Base-by-base conservation (phyloP, 2,888 invertebrate species). In the Agonopterix subpropinquella region DNA sequence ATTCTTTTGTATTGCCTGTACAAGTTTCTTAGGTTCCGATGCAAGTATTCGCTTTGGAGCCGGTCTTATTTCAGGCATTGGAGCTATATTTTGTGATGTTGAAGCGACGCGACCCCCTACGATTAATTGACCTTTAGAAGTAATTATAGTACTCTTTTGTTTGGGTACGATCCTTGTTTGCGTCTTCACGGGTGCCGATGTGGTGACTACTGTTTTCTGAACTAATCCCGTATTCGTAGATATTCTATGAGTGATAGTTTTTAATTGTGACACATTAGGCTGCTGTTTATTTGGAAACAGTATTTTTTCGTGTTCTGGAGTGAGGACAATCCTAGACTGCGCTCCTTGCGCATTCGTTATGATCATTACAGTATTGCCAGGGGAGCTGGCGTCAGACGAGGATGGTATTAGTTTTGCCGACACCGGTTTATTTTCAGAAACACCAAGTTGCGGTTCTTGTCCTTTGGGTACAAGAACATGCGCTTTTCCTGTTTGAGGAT, bases 271-370 rank as follows among this genome's bases (percentile, higher is more conserved):
- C 45, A 78, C 56, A 52, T 77, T 80, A 10, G 77, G 70, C 55
- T 80, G 83, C 53, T 85, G 84, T 57, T 86, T 88, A 59, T 90
- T 89, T 13, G 90, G 89, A 47, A 90, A 90, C 47, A 91, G 67
- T 58, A 91, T 82, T 67, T 90, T 90, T 58, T 91, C 91, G 61
- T 92, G 91, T 53, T 91, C 90, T 0, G 91, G 91, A 7, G 91
- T 91, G 44, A 92, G 73, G 2, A 92, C 77, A 60, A 92, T 87
- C 56, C 90, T 80, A 11, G 91, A 91, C 57, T 91, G 91, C 28
- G 90, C 83, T 11, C 92, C 91, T 63, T 91, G 90, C 48, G 91
- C 89, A 61, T 91, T 90, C 0, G 92, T 92, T 46, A 92, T 89
- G 41, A 92, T 90, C 92, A 92, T 91, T 28, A 92, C 90, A 48